Conservation (phyloP, 2,797 vertebrate genomes). For the Rhinoraja longicauda region DNA sequence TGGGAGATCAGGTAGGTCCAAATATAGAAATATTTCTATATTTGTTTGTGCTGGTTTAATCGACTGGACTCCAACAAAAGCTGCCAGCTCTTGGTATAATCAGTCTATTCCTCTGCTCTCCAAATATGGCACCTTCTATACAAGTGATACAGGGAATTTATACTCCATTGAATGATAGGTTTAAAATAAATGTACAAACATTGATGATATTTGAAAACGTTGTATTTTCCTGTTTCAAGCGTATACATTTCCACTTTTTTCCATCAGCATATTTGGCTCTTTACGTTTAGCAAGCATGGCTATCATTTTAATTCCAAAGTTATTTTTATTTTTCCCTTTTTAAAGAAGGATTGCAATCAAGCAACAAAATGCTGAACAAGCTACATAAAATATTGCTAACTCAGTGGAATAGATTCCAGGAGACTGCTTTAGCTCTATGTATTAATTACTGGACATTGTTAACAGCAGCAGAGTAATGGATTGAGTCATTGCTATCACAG, state of each 20-base stretch:
- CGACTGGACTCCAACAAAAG: background rate
- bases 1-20: too few relatives aligned
- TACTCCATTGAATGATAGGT: background rate
- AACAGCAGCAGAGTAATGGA: constrained; percentile 6
- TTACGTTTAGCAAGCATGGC: background rate
- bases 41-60: background rate
- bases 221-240: background rate
- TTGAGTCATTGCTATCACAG: background rate
- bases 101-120: background rate
- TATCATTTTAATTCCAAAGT: background rate
- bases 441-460: background rate
- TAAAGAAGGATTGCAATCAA: background rate
- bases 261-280: too few relatives aligned
- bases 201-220: background rate
- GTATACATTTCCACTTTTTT: background rate
- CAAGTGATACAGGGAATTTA: background rate
- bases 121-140: background rate
- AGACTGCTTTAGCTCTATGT: constrained; percentile 18
- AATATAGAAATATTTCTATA: background rate
- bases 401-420: background rate
- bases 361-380: constrained; percentile 2
- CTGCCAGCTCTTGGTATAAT: background rate
- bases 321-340: background rate
- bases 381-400: constrained; percentile 11
- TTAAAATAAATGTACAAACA: background rate